A percentile compares a stretch with the other conserved stretches of the same genome.
These are phyloP conservation scores for Chloroceryle aenea DNA, from an alignment of 2,113 vertebrate species.

Conservation along the genomic window DNA sequence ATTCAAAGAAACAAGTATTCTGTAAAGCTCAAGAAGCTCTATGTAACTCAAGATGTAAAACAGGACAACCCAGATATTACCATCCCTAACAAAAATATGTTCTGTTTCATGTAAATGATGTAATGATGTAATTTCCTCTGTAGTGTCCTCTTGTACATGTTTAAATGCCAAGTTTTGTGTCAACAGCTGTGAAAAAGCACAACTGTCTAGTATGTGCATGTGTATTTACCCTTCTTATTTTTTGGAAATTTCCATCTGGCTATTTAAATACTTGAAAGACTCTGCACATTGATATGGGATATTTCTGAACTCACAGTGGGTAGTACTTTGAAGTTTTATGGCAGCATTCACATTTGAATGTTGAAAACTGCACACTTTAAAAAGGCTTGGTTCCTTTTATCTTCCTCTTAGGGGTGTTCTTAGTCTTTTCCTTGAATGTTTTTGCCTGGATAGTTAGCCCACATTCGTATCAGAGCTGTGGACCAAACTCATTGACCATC, in stretches of 20 bases:
- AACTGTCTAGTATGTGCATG: slow-evolving; percentile 5
- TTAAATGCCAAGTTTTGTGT: slow-evolving; percentile 19
- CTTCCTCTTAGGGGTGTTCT: background rate
- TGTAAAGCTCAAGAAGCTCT: background rate
- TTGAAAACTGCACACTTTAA: background rate
- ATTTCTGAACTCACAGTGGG: background rate
- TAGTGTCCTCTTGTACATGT: background rate
- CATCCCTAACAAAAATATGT: background rate
- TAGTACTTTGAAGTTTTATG: background rate
- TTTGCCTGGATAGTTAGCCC: background rate
- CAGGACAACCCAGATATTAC: background rate
- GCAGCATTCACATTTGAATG: background rate
- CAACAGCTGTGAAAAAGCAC: slow-evolving; percentile 44
- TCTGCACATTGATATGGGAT: background rate
- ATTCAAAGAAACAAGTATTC: slow-evolving; percentile 2
- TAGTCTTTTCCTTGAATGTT: background rate
- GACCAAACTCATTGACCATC: background rate
- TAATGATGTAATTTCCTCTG: slow-evolving; percentile 30
- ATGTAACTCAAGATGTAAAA: background rate
- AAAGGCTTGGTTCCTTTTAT: background rate
- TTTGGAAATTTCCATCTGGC: slow-evolving; percentile 36
- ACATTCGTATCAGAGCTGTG: background rate
- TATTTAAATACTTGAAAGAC: background rate
- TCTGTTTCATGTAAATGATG: slow-evolving; percentile 18
- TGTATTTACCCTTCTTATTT: slow-evolving; percentile 20